phyloP scores from a whole-genome alignment of 2,888 invertebrate species.

The Girardia tigrina region DNA sequence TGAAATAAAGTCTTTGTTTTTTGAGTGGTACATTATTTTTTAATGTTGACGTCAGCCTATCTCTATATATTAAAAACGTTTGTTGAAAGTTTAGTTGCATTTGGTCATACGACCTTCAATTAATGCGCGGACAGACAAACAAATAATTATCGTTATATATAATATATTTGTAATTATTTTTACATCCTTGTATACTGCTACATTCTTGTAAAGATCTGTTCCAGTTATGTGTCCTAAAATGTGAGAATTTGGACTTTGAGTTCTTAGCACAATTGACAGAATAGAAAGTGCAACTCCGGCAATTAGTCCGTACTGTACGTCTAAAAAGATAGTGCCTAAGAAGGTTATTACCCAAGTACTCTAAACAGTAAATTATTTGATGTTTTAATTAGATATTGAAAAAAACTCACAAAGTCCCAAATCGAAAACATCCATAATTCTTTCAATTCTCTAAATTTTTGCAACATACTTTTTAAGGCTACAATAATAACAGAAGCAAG shows the following conservation, averaged over 20 bases:
- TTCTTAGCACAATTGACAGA: constrained; percentile 43
- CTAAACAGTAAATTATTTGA: no score
- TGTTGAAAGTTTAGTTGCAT: no score
- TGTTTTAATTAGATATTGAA: no score
- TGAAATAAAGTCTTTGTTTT: no score
- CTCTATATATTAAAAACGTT: no score
- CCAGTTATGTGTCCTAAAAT: constrained; percentile 49
- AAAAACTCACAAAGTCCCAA: constrained; percentile 50
- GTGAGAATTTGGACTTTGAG: constrained; percentile 42
- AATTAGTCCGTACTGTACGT: constrained; percentile 43
- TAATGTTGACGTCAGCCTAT: no score
- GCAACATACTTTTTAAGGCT: constrained; percentile 48
- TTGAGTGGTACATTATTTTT: no score
- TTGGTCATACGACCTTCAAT: no score
- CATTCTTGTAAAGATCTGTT: constrained; percentile 50
- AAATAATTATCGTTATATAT: no score
- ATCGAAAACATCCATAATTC: constrained; percentile 44
- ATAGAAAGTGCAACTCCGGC: constrained; percentile 43
- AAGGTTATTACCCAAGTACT: constrained; percentile 38
- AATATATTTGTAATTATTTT: no score
- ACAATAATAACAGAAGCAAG: constrained; percentile 48
- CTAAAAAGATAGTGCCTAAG: constrained; percentile 41
- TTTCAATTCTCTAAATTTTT: constrained; percentile 45
- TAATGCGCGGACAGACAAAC: no score
- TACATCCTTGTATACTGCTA: constrained; percentile 42